Evolutionary conservation across 2,797 vertebrate genomes (phyloP), one percentile per base, ranked within the genome.

Genomic region (Trichosurus vulpecula): DNA sequence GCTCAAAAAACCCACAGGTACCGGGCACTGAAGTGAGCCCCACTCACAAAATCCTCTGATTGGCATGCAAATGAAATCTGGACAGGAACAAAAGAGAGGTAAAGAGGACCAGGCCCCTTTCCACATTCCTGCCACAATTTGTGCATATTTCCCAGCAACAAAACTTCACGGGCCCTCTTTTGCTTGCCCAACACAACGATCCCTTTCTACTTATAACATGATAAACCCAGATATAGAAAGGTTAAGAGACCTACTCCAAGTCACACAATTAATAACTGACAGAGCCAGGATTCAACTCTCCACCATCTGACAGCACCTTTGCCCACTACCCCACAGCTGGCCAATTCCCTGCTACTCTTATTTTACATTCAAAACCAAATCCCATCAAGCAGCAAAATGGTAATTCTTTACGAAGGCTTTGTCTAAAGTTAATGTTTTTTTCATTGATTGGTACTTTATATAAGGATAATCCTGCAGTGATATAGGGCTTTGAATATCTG

Each of bases 161-260:
- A 41, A 74, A 41, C 19, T 22, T 74, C 66, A 9, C 2, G n/a
- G 16, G 0, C 74, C 74, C 74, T 81, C 74, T 47, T 41, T 25
- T 47, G 22, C 81, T 47, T 47, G 6, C 19, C 27, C n/a, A 74
- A 41, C 61, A 74, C n/a, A 41, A 41, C 0, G 61, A 41, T 41
- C 41, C 41, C n/a, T 81, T 81, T 27, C 41, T 47, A 81, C 2
- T 41, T 22, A 9, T 6, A 41, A 74, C 4, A n/a, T 0, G 4
- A 66, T 74, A 74, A 58, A 52, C 30, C 14, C 29, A 94, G 47
- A 52, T 35, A 92, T 95, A 93, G 51, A 92, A 53, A 93, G 19
- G 13, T 14, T 25, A 53, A 54, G 9, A 19, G 13, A 31, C 91
- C 95, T 5, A 6, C 52, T 90, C 58, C 91, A 93, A 47, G 51